Evolutionary conservation across 1,140 invertebrate species (phyloP).

Genomic region (Eubasilissa regina): DNA sequence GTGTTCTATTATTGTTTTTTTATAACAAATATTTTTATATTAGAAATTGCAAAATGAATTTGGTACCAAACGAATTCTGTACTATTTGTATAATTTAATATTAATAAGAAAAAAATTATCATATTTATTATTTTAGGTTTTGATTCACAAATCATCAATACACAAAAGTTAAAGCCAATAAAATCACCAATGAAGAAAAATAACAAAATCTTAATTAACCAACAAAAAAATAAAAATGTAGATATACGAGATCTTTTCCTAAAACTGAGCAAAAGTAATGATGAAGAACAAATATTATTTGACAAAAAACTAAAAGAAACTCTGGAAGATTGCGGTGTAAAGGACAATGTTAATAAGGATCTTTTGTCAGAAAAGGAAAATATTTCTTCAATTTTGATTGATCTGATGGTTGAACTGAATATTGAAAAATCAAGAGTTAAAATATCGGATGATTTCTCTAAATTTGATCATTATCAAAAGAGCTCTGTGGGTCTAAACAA

Average conservation of each 20-base stretch:
- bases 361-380: constrained; percentile 46
- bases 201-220: constrained; percentile 58
- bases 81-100: too few species aligned
- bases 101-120: not conserved
- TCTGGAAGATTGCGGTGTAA: constrained; percentile 49
- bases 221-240: constrained; percentile 63
- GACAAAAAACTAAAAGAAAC: constrained; percentile 53
- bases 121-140: constrained; percentile 26
- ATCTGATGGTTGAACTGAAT: constrained; percentile 66
- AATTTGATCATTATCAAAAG: not conserved
- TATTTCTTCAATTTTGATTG: constrained; percentile 64
- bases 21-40: too few species aligned
- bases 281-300: constrained; percentile 60
- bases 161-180: not conserved
- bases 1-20: constrained; percentile 48
- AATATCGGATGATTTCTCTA: constrained; percentile 41
- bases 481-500: not conserved
- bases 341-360: constrained; percentile 40
- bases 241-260: constrained; percentile 70
- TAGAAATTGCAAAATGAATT: too few species aligned
- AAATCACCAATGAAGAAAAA: constrained; percentile 43
- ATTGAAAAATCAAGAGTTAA: constrained; percentile 61
- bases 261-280: constrained; percentile 67
- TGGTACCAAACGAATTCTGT: too few species aligned
- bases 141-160: constrained; percentile 9